Percentiles rank a stretch among this genome's conserved stretches.
Evolutionary conservation across 2,797 vertebrate species (phyloP).

Genomic region (Margarornis squamiger): DNA sequence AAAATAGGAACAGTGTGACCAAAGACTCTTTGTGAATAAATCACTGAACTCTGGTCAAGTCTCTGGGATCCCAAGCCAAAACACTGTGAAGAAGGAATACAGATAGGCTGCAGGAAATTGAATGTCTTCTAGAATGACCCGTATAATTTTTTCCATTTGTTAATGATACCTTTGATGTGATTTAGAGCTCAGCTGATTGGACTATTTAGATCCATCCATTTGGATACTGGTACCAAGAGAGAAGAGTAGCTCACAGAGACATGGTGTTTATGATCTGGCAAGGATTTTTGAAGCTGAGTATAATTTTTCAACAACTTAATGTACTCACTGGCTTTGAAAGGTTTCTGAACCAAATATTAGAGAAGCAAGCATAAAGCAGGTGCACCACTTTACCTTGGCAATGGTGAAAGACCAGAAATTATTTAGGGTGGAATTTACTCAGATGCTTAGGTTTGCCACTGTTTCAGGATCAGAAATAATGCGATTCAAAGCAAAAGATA

Average conservation of each 20-base stretch:
- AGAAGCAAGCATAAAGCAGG: neutral
- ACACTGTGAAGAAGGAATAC: neutral
- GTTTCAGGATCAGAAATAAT: neutral
- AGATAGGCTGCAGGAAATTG: neutral
- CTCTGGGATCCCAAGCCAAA: neutral
- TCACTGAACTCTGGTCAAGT: neutral
- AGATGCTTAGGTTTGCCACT: neutral
- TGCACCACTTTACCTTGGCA: neutral
- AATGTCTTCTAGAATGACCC: neutral
- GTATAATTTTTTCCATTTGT: neutral
- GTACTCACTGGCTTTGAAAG: neutral
- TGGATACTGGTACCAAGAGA: neutral
- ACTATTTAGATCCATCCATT: neutral
- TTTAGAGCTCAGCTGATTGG: neutral
- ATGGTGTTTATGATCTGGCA: neutral
- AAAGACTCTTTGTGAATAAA: neutral
- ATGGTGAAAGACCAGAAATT: neutral
- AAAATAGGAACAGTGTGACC: neutral
- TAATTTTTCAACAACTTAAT: constrained; percentile 4
- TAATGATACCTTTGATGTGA: neutral
- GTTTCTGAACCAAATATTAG: neutral
- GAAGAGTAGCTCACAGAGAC: neutral
- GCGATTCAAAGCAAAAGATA: neutral
- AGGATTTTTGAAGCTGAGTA: neutral
- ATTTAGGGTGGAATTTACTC: neutral